These are phyloP conservation scores for Clivina fossor DNA, from an alignment of 2,888 invertebrate genomes.

Conservation along the genomic window DNA sequence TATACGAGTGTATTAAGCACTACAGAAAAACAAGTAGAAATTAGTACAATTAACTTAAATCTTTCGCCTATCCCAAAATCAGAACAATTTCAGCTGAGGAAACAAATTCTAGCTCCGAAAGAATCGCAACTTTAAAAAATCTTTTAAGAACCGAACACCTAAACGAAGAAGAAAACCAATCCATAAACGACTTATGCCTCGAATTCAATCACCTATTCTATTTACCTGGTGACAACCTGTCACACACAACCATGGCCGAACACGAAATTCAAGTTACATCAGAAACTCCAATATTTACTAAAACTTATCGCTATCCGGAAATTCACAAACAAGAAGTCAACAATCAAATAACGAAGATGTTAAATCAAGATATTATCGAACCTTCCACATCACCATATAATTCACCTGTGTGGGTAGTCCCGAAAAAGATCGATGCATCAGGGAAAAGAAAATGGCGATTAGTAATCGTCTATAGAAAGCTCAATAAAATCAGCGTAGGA, in stretches of 20 bases:
- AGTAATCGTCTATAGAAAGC: constrained; percentile 40
- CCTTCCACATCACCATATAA: constrained; percentile 36
- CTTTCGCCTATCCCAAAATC: constrained; percentile 3
- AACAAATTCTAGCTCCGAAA: constrained; percentile 1
- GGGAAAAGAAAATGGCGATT: constrained; percentile 37
- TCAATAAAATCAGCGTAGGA: constrained; percentile 39
- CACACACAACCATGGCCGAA: not conserved
- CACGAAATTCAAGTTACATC: constrained; percentile 3
- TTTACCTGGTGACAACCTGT: not conserved
- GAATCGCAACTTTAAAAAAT: constrained; percentile 2
- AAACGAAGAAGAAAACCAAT: constrained; percentile 2
- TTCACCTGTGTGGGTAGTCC: constrained; percentile 37
- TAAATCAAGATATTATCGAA: constrained; percentile 27
- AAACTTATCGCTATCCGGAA: constrained; percentile 3
- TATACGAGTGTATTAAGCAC: constrained; percentile 12
- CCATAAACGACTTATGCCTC: not conserved
- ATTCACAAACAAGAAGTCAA: constrained; percentile 13
- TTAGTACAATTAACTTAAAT: constrained; percentile 7
- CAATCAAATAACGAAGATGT: constrained; percentile 19
- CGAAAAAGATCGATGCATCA: constrained; percentile 35
- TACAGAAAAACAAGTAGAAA: constrained; percentile 18
- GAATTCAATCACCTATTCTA: constrained; percentile 1
- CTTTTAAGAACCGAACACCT: constrained; percentile 9
- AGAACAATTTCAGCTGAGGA: constrained; percentile 2
- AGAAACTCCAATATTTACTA: not conserved